These are phyloP conservation scores for Ginglymostoma cirratum DNA, from an alignment of 2,113 vertebrate genomes.

Conservation along the genomic window DNA sequence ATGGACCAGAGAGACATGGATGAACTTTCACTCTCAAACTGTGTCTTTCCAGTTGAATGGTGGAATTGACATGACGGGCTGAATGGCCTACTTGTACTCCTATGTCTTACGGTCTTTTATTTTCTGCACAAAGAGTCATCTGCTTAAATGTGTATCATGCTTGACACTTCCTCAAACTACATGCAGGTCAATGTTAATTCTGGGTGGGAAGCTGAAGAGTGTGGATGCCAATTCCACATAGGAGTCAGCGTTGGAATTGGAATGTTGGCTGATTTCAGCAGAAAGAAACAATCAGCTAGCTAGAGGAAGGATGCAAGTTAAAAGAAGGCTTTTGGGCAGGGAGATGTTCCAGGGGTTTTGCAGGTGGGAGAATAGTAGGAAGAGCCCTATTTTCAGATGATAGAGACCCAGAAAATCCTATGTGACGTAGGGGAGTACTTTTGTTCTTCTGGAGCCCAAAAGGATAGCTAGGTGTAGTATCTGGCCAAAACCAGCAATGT, in stretches of 20 bases:
- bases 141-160: not conserved
- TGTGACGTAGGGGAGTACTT: not conserved
- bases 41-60: not conserved
- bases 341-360: not conserved
- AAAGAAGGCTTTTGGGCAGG: not conserved
- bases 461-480: not conserved
- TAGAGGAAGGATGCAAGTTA: not conserved
- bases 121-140: not conserved
- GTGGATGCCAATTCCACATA: not conserved
- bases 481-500: not conserved
- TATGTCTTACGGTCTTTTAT: not conserved
- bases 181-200: not conserved
- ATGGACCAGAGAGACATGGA: not conserved
- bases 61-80: too few relatives aligned
- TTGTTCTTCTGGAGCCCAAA: not conserved
- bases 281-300: not conserved
- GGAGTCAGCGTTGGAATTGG: not conserved
- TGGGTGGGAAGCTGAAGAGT: not conserved
- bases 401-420: not conserved
- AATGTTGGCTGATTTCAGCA: not conserved
- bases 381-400: not conserved
- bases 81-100: not conserved
- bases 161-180: not conserved
- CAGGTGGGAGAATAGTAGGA: not conserved
- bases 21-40: not conserved